Evolutionary conservation across 2,797 vertebrate species (phyloP).

Genomic region (Limnodromus scolopaceus): DNA sequence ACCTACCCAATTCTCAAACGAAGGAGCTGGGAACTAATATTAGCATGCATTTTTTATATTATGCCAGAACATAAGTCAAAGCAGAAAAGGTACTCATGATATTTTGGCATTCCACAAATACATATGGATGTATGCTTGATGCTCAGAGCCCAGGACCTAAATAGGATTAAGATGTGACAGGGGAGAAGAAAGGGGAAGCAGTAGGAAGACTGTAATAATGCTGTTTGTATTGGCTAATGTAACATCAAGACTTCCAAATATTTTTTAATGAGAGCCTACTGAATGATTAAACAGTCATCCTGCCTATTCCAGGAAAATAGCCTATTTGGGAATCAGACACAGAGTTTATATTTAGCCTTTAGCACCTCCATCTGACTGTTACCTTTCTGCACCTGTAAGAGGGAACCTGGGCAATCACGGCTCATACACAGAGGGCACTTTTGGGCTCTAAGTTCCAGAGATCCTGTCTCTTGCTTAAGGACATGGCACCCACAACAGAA

Average conservation of each 20-base stretch:
- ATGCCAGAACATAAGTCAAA: not conserved
- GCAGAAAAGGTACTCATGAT: not conserved
- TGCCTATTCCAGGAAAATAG: not conserved
- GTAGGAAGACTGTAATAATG: not conserved
- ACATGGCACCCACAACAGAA: not conserved
- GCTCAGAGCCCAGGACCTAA: not conserved
- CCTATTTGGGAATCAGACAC: not conserved
- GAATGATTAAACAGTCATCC: not conserved
- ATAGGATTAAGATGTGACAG: not conserved
- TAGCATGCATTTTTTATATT: not conserved
- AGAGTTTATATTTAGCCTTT: not conserved
- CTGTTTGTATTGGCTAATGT: not conserved
- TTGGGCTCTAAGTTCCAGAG: not conserved
- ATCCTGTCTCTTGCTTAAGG: not conserved
- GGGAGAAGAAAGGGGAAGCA: not conserved
- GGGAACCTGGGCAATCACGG: not conserved
- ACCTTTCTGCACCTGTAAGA: not conserved
- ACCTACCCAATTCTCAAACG: not conserved
- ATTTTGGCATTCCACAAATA: not conserved
- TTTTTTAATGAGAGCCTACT: not conserved
- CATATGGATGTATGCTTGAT: not conserved
- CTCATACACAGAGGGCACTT: rapidly evolving
- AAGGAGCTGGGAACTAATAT: not conserved
- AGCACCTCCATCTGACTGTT: not conserved
- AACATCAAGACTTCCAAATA: not conserved